Base-by-base conservation (phyloP, 2,888 invertebrate species). In the Thalpophila matura region DNA sequence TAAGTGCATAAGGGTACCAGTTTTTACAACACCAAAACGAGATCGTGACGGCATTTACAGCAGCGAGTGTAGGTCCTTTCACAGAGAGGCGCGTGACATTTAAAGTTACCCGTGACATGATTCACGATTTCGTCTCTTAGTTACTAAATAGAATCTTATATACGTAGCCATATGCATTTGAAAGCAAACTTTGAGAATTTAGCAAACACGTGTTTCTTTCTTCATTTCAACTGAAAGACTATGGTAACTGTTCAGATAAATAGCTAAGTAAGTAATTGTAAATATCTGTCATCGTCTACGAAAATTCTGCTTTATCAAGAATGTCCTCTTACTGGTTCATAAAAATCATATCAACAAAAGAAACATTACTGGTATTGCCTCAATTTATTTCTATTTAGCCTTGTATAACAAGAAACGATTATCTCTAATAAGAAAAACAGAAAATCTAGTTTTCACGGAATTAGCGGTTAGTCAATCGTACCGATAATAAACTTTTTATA, bases 31-130 rank as follows among this genome's bases (percentile, higher is more conserved):
- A 82, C 82, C 79, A 80, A 86, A 88, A 86, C 81, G 81, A 86
- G 83, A 91, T 89, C 90, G 87, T 90, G 89, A 89, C 89, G 90
- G 86, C 87, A 90, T 93, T 92, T 89, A 85, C 82, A 82, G 83
- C 84, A 84, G 74, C 74, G 82, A 83, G 79, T 78, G 80, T 81
- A 84, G 83, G 83, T 83, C 90, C 90, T 91, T 91, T 91, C 89
- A 90, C 89, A 83, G 80, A 77, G 76, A 74, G 61, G 65, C 74
- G 71, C 82, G 83, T 89, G 91, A 87, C 91, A 93, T 94, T 93
- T 90, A 85, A 85, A 84, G 86, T 77, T 70, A 82, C 77, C 81
- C 74, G 74, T 82, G 81, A 84, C 84, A 85, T 80, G 80, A 84
- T 81, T 83, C 82, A 83, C 82, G 81, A 83, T 69, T 78, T 63